Conservation (phyloP, 2,888 invertebrate species). For the Heliconius charithonia region DNA sequence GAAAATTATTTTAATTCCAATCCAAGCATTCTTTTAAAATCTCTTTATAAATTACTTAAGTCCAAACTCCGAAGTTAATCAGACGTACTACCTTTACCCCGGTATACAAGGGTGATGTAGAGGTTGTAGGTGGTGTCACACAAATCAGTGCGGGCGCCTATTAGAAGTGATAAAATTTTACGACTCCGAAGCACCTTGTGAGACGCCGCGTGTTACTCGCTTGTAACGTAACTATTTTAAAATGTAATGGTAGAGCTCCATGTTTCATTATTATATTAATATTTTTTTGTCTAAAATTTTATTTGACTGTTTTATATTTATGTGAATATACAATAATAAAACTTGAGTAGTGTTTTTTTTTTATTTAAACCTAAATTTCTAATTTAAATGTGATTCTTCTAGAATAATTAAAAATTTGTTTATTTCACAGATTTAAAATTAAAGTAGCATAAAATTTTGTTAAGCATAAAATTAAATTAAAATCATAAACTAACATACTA, state of each 20-base stretch:
- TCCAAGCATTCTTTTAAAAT: background rate
- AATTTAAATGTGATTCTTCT: no score
- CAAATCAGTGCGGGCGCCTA: slow-evolving; percentile 72
- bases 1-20: background rate
- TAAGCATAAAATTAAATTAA: no score
- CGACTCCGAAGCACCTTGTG: slow-evolving; percentile 68
- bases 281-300: background rate
- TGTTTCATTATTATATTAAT: slow-evolving; percentile 34
- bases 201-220: slow-evolving; percentile 56
- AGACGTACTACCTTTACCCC: background rate
- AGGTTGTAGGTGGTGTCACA: slow-evolving; percentile 52
- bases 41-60: background rate
- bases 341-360: background rate
- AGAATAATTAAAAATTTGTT: no score
- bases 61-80: background rate
- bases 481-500: no score
- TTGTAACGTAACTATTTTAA: slow-evolving; percentile 52
- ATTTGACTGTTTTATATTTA: background rate
- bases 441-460: no score
- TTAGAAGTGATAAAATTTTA: slow-evolving; percentile 80
- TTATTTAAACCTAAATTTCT: no score
- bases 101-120: background rate
- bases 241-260: slow-evolving; percentile 51
- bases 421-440: no score
- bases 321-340: background rate